A percentile compares a stretch with the other conserved stretches of the same genome.
These are phyloP conservation scores for Tarsius wallacei DNA, from an alignment of 2,797 vertebrate species.

Conservation along the genomic window DNA sequence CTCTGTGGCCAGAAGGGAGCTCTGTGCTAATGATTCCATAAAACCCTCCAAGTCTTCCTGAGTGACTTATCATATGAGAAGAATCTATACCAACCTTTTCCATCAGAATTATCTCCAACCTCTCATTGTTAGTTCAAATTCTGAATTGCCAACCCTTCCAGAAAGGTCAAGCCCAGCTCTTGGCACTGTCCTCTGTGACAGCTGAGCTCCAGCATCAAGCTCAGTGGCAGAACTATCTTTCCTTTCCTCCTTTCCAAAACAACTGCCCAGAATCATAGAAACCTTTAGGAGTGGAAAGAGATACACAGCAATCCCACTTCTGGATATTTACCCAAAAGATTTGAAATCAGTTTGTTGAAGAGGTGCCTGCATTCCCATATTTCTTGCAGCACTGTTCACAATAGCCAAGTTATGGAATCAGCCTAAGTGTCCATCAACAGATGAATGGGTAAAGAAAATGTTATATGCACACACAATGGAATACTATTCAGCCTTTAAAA, in stretches of 20 bases:
- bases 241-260: constrained; percentile 58
- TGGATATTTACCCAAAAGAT: neutral
- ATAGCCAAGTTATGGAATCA: neutral
- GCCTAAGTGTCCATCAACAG: neutral
- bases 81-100: constrained; percentile 70
- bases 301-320: neutral
- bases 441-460: neutral
- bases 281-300: constrained; percentile 58
- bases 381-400: neutral
- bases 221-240: constrained; percentile 56
- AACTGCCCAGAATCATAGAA: constrained; percentile 65
- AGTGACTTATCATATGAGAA: constrained; percentile 71
- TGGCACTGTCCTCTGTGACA: neutral
- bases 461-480: neutral
- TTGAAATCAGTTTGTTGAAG: constrained; percentile 6
- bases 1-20: constrained; percentile 79
- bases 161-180: neutral
- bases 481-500: neutral
- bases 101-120: constrained; percentile 63
- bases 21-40: constrained; percentile 78
- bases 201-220: constrained; percentile 35
- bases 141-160: constrained; percentile 58
- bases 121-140: constrained; percentile 57
- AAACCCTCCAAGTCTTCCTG: constrained; percentile 73
- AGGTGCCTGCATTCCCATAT: neutral